Conservation (phyloP, 2,888 invertebrate genomes). For the Vanessa cardui region DNA sequence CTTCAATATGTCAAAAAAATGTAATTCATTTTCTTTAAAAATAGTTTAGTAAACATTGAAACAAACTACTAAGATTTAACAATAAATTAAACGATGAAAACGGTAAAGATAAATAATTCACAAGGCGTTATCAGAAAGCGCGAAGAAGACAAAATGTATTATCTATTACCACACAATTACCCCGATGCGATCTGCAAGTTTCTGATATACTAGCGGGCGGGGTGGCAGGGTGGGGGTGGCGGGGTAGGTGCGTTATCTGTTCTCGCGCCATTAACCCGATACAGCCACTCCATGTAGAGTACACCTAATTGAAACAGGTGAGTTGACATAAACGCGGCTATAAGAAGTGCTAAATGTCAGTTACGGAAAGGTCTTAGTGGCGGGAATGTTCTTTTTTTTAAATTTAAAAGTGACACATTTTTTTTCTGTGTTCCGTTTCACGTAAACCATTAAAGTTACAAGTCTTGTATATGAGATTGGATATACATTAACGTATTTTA, state of each 20-base stretch:
- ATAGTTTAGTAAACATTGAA: background rate
- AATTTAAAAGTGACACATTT: background rate
- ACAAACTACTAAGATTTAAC: background rate
- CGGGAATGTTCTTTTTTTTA: constrained; percentile 1
- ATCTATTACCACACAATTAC: constrained; percentile 75
- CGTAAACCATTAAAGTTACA: too few relatives aligned
- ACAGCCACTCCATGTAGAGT: constrained; percentile 76
- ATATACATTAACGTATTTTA: too few relatives aligned
- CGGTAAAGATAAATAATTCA: constrained; percentile 3
- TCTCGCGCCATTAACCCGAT: constrained; percentile 78
- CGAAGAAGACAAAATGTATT: constrained; percentile 43
- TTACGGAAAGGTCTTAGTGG: background rate
- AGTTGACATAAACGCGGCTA: constrained; percentile 31
- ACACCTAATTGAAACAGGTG: constrained; percentile 56
- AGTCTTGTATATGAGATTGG: too few relatives aligned
- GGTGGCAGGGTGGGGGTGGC: constrained; percentile 34
- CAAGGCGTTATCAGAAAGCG: constrained; percentile 6
- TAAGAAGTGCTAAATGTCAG: constrained; percentile 16
- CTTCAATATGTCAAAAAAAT: too few relatives aligned
- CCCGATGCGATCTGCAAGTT: constrained; percentile 67
- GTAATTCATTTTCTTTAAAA: background rate
- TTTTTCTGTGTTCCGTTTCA: too few relatives aligned
- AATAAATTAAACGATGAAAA: background rate
- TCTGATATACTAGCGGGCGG: constrained; percentile 46
- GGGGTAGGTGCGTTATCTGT: constrained; percentile 67